Conservation (phyloP, 2,797 vertebrate species). For the Mionectes olivaceus region DNA sequence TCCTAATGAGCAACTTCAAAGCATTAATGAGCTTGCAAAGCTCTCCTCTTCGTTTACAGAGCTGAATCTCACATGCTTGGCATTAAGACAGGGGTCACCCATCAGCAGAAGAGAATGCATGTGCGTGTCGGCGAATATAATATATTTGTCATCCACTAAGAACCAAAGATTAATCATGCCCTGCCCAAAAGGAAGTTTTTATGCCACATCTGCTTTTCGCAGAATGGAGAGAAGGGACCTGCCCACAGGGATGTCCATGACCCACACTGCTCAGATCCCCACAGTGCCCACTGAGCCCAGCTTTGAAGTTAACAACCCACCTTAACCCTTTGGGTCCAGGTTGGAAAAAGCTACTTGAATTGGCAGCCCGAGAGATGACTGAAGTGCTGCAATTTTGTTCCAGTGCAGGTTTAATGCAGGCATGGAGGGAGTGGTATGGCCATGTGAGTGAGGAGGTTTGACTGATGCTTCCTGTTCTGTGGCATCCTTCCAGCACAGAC, state of each 20-base stretch:
- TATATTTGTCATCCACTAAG: constrained; percentile 67
- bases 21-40: constrained; percentile 75
- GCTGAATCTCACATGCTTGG: constrained; percentile 43
- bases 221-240: background rate
- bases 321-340: constrained; percentile 19
- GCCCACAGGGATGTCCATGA: background rate
- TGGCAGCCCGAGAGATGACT: background rate
- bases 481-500: background rate
- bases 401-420: background rate
- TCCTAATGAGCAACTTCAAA: constrained; percentile 75
- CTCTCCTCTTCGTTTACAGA: constrained; percentile 71
- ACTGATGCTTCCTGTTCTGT: background rate
- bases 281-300: background rate
- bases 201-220: background rate
- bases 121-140: constrained; percentile 64
- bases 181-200: constrained; percentile 45
- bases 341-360: background rate
- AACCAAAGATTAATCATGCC: constrained; percentile 73
- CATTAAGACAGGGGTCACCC: constrained; percentile 71
- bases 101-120: constrained; percentile 34
- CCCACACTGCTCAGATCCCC: background rate
- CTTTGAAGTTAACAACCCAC: constrained; percentile 1
- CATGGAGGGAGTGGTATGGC: background rate
- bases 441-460: background rate
- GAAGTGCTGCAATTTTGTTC: background rate